phyloP scores from a whole-genome alignment of 2,113 vertebrate genomes.

The Leptobrachium leishanense region DNA sequence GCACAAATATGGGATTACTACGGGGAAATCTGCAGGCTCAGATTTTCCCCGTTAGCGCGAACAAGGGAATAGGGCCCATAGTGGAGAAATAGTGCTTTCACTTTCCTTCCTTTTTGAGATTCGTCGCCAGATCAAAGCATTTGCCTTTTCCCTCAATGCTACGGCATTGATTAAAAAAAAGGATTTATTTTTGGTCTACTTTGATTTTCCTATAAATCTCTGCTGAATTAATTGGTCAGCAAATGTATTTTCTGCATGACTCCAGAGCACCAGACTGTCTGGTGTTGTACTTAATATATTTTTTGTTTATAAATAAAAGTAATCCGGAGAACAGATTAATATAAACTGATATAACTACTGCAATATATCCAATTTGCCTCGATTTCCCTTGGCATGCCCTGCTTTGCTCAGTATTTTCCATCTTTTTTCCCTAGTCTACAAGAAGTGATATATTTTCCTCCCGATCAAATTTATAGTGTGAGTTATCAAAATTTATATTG shows the following conservation, averaged over 20 bases:
- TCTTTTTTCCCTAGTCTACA: too few species aligned
- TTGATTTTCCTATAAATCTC: background rate
- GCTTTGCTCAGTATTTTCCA: background rate
- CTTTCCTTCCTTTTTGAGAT: background rate
- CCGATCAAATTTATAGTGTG: too few species aligned
- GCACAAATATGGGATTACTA: too few species aligned
- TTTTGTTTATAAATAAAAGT: slow-evolving; percentile 2
- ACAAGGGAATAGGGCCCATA: too few species aligned
- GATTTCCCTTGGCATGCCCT: background rate
- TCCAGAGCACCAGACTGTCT: background rate
- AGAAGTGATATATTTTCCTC: too few species aligned
- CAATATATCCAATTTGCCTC: background rate
- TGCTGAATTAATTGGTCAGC: background rate
- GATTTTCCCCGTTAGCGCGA: too few species aligned
- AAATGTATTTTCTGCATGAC: background rate
- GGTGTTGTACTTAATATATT: slow-evolving; percentile 11
- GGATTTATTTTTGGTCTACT: background rate
- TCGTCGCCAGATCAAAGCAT: background rate
- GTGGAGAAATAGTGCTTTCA: too few species aligned
- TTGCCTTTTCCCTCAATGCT: background rate
- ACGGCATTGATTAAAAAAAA: background rate
- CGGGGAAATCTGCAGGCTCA: too few species aligned
- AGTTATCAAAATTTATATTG: too few species aligned
- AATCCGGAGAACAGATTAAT: background rate
- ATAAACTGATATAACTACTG: background rate